Conservation (phyloP, 2,113 vertebrate genomes). For the Tauraco erythrolophus region DNA sequence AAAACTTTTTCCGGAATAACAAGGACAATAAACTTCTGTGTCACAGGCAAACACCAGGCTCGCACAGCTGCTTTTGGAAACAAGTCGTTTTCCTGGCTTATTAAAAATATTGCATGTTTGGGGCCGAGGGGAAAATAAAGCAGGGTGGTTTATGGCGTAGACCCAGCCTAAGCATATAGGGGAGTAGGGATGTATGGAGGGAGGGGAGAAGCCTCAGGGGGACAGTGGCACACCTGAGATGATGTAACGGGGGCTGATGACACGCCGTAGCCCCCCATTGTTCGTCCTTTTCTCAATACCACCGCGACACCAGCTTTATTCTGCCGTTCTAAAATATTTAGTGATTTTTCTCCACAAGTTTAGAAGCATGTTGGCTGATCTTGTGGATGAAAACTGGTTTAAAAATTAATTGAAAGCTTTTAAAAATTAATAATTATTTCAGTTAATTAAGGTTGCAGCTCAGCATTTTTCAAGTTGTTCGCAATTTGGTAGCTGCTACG, state of each 20-base stretch:
- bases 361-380: background rate
- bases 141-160: background rate
- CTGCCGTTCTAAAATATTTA: slow-evolving; percentile 43
- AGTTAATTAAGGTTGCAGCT: slow-evolving; percentile 43
- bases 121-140: background rate
- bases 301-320: fast-evolving
- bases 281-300: background rate
- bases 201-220: background rate
- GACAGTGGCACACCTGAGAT: too few relatives aligned
- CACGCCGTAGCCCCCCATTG: background rate
- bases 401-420: slow-evolving; percentile 62
- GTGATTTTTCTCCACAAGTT: background rate
- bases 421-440: slow-evolving; percentile 68
- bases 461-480: background rate
- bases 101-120: background rate
- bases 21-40: background rate
- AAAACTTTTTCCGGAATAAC: background rate
- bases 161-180: background rate
- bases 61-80: background rate
- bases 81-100: background rate
- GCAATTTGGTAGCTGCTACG: background rate
- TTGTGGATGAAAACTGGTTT: background rate
- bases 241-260: background rate
- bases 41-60: background rate
- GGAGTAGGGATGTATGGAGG: background rate